A percentile compares a stretch with the other conserved stretches of the same genome.
Conservation (phyloP, 2,797 vertebrate genomes). For the Acrossocheilus wenchowensis region DNA sequence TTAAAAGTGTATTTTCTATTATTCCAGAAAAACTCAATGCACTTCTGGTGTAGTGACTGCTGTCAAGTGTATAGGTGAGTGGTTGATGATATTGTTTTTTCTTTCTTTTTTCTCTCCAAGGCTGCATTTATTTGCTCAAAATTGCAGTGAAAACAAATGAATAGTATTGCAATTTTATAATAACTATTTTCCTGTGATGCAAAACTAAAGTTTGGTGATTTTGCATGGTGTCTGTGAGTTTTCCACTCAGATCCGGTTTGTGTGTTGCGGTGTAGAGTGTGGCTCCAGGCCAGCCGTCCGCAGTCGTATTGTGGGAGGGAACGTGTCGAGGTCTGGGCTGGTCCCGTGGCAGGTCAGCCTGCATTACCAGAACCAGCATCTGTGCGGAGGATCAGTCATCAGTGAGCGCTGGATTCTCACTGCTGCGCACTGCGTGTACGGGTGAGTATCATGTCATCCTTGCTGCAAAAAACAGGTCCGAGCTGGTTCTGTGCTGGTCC, state of each 20-base stretch:
- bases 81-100: background rate
- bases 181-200: background rate
- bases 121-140: background rate
- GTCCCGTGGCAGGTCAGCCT: constrained; percentile 89
- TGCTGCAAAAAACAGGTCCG: background rate
- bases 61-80: constrained; percentile 76
- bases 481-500: background rate
- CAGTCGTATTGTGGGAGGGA: constrained; percentile 83
- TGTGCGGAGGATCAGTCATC: constrained; percentile 85
- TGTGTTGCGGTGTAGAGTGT: constrained; percentile 70
- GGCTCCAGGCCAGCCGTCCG: constrained; percentile 72
- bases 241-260: background rate
- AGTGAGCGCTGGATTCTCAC: constrained; percentile 82
- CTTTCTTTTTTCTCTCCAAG: background rate
- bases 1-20: constrained; percentile 32
- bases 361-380: constrained; percentile 81
- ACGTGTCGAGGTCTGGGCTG: constrained; percentile 71
- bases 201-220: background rate
- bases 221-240: constrained; percentile 18
- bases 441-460: constrained; percentile 76
- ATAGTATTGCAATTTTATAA: background rate
- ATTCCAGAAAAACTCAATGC: constrained; percentile 75
- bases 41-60: constrained; percentile 77
- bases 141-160: background rate
- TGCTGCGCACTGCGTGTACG: constrained; percentile 85